These are phyloP conservation scores for Smutsia gigantea DNA, from an alignment of 2,797 vertebrate genomes.

Conservation along the genomic window DNA sequence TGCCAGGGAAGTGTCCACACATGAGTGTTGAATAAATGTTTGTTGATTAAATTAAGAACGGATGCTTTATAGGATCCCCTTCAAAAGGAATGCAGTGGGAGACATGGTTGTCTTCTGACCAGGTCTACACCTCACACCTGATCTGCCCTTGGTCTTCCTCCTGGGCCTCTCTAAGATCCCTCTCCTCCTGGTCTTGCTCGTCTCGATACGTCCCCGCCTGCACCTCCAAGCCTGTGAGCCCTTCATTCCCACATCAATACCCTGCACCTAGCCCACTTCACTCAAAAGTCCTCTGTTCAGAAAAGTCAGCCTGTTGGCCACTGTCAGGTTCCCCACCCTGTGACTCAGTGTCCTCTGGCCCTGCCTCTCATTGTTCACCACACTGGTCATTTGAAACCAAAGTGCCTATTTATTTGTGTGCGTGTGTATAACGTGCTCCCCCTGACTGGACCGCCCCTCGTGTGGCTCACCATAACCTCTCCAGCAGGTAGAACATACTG, in stretches of 20 bases:
- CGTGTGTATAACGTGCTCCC: not conserved
- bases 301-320: not conserved
- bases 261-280: not conserved
- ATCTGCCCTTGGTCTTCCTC: not conserved
- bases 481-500: not conserved
- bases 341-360: not conserved
- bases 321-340: not conserved
- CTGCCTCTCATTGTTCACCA: not conserved
- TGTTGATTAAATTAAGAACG: not conserved
- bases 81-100: not conserved
- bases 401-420: not conserved
- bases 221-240: not conserved
- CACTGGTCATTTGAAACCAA: not conserved
- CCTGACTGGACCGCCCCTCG: not conserved
- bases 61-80: not conserved
- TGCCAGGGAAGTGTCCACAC: not conserved
- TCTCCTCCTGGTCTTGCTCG: not conserved
- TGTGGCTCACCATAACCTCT: not conserved
- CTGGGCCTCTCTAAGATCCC: not conserved
- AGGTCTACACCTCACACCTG: fast-evolving
- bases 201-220: not conserved
- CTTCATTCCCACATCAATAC: not conserved
- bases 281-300: not conserved
- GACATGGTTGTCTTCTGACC: not conserved
- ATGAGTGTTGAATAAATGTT: not conserved